Evolutionary conservation across 2,797 vertebrate species (phyloP).

Genomic region (Arctocebus calabarensis): DNA sequence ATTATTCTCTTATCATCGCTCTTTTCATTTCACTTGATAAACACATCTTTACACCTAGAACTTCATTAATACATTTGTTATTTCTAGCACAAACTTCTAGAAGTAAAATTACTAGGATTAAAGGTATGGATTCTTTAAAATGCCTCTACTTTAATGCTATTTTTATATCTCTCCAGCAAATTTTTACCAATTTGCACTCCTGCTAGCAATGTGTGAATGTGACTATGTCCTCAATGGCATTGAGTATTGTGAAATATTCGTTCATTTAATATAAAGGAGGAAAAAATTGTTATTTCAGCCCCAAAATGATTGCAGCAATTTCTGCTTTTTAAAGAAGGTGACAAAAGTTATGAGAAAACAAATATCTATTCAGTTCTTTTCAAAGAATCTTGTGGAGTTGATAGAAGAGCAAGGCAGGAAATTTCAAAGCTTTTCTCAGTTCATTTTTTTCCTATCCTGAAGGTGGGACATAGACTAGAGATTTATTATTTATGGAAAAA

Average conservation of each 20-base stretch:
- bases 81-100: slow-evolving; percentile 40
- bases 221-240: neutral
- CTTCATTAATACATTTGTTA: neutral
- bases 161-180: neutral
- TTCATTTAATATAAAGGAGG: slow-evolving; percentile 45
- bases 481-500: neutral
- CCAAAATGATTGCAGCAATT: neutral
- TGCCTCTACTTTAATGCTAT: slow-evolving; percentile 16
- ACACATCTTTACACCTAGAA: neutral
- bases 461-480: neutral
- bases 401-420: neutral
- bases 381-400: neutral
- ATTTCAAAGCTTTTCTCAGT: slow-evolving; percentile 16
- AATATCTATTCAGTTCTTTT: neutral
- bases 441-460: slow-evolving; percentile 28
- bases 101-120: neutral
- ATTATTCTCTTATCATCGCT: neutral
- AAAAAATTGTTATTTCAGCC: neutral
- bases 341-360: neutral
- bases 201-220: neutral
- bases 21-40: slow-evolving; percentile 11
- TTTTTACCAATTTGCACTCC: neutral
- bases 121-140: slow-evolving; percentile 35
- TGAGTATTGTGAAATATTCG: neutral
- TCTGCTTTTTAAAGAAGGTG: neutral